Base-by-base conservation (phyloP, 2,113 vertebrate genomes). In the Todiramphus saurophagus region DNA sequence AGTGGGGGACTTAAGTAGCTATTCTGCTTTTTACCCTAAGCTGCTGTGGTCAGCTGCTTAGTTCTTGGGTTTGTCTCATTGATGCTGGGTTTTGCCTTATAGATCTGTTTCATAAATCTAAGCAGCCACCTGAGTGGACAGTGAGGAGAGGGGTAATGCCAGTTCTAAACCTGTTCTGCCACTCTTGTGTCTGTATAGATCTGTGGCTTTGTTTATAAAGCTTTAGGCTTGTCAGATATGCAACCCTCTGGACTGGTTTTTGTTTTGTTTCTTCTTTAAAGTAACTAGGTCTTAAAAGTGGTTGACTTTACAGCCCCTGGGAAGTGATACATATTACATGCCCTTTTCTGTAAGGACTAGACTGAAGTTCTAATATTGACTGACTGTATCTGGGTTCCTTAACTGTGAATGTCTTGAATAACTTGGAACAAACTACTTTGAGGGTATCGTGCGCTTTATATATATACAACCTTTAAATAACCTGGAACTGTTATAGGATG, bases 381-480 rank as follows among this genome's bases (percentile, higher is more conserved):
- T 56, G 46, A 31, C 82, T 89, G n/a, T 83, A 76, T 87, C 66
- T 92, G 89, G 50, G 77, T 60, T 90, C 64, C 56, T 19, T 46
- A 87, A 94, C 80, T 87, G 86, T 48, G 73, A 44, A 44, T 82
- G 87, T 87, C 89, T 96, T 55, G 0, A 77, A 89, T 95, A 81
- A 77, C 94, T 79, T 94, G 92, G 94, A 94, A 87, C 48, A 62
- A 87, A 37, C 68, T 80, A 30, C 89, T 89, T 89, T 81, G 64
- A 94, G 69, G 41, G 66, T 96, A 82, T 89, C 19, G 33, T 95
- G 70, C 62, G 55, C 66, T 91, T 93, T 86, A 81, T 86, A 89
- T 89, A 89, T 73, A 80, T 25, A 76, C 10, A 76, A 9, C 13
- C 95, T 89, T 89, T 96, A 97, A 96, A 94, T 95, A 97, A 95